Evolutionary conservation across 1,140 invertebrate genomes (phyloP), one percentile per base, ranked within the genome.

Genomic region (Neodiprion lecontei): DNA sequence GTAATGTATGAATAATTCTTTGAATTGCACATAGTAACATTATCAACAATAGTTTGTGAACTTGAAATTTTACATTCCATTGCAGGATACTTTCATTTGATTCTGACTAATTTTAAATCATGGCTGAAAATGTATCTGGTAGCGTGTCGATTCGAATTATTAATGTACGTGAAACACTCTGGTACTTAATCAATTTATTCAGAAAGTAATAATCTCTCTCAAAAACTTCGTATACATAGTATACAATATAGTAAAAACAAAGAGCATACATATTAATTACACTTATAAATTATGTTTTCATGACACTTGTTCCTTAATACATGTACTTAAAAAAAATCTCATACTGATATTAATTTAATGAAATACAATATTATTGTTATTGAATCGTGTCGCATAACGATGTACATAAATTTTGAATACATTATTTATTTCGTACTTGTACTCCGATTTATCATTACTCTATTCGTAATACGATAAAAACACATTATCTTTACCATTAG

Each of bases 381-480:
- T 40, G 28, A 40, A 40, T 40, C 28, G 28, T 40, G 28, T 40
- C 5, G 28, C 28, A 40, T 40, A 40, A 40, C 5, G 28, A 40
- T 40, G 28, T 40, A 40, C 28, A 40, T 40, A 40, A 40, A 40
- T 40, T 5, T 40, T 40, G 5, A 40, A 40, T 40, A 40, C 28
- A 40, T 40, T 40, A 40, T 40, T 40, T 40, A 40, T 40, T 40
- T 5, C 28, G 2, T 40, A 40, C 28, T 40, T 40, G 28, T 40
- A 3, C 5, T 40, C 28, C 28, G 28, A 40, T 40, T 4, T 40
- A 40, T 40, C 28, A 40, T 40, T 40, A 40, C 1, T 40, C 28
- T 40, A 3, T 5, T 40, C 1, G 53, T 11, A 61, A 48, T 48
- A 28, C 40, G 48, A 70, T 75, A 40, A 70, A 69, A 74, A 75